phyloP scores from a whole-genome alignment of 2,113 vertebrate species.

The Poeciliopsis turrubarensis region DNA sequence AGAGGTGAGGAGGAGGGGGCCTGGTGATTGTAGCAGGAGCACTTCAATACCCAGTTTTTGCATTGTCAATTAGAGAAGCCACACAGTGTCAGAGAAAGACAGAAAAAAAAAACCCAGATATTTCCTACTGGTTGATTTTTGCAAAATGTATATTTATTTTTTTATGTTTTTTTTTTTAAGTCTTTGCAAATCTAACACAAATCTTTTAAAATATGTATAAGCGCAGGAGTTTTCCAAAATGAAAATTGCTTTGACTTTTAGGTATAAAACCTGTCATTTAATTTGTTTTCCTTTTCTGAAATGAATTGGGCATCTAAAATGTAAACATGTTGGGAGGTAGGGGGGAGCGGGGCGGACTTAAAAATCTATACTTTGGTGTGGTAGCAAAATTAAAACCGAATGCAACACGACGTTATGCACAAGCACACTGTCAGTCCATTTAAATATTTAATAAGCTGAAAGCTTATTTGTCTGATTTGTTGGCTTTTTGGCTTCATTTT shows the following conservation, averaged over 20 bases:
- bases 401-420: constrained; percentile 7
- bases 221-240: background rate
- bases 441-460: constrained; percentile 20
- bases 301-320: constrained; percentile 5
- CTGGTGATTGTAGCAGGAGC: constrained; percentile 62
- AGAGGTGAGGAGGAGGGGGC: constrained; percentile 45
- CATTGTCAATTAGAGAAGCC: constrained; percentile 41
- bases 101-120: background rate
- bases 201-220: constrained; percentile 9
- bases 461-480: constrained; percentile 41
- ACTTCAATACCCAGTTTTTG: constrained; percentile 43
- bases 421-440: background rate
- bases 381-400: constrained; percentile 16
- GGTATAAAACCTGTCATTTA: background rate
- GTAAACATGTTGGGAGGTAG: constrained; percentile 1
- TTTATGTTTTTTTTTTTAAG: background rate
- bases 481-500: constrained; percentile 31
- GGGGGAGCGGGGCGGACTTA: background rate
- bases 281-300: constrained; percentile 18
- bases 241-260: no score
- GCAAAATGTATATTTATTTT: background rate
- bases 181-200: background rate
- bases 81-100: constrained; percentile 8
- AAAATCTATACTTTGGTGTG: background rate
- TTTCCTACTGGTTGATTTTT: constrained; percentile 23